Evolutionary conservation across 2,888 invertebrate species (phyloP).

Genomic region (Cantharis lateralis): DNA sequence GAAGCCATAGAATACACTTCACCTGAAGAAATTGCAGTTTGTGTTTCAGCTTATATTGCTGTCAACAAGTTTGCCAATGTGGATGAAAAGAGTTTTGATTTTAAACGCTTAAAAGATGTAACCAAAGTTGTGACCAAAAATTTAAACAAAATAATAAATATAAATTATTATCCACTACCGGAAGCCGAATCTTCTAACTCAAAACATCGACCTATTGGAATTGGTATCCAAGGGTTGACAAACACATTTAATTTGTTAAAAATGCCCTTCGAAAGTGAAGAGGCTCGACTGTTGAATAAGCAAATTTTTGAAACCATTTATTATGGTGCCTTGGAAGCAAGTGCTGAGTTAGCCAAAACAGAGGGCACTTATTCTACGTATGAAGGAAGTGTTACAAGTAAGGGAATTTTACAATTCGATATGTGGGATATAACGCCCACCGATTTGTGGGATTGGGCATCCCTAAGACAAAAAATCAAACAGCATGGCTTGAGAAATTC

Average conservation of each 20-base stretch:
- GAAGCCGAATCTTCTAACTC: conserved; percentile 88
- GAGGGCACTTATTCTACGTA: conserved; percentile 91
- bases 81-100: conserved; percentile 81
- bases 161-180: conserved; percentile 92
- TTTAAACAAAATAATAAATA: conserved; percentile 95
- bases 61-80: conserved; percentile 89
- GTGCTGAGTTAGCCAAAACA: conserved; percentile 88
- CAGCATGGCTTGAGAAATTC: conserved; percentile 92
- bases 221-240: conserved; percentile 96
- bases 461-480: conserved; percentile 81
- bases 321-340: conserved; percentile 94
- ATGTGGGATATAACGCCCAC: conserved; percentile 95
- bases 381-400: conserved; percentile 87
- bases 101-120: conserved; percentile 81
- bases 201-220: conserved; percentile 83
- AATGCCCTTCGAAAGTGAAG: conserved; percentile 87
- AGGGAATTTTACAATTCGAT: conserved; percentile 95
- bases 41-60: conserved; percentile 96
- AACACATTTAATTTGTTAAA: conserved; percentile 95
- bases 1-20: conserved; percentile 96
- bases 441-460: conserved; percentile 87
- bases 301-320: conserved; percentile 99
- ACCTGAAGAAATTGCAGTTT: conserved; percentile 93
- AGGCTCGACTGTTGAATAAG: conserved; percentile 84
- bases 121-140: conserved; percentile 88